Conservation (phyloP, 2,797 vertebrate species). For the Tokudaia muenninki region DNA sequence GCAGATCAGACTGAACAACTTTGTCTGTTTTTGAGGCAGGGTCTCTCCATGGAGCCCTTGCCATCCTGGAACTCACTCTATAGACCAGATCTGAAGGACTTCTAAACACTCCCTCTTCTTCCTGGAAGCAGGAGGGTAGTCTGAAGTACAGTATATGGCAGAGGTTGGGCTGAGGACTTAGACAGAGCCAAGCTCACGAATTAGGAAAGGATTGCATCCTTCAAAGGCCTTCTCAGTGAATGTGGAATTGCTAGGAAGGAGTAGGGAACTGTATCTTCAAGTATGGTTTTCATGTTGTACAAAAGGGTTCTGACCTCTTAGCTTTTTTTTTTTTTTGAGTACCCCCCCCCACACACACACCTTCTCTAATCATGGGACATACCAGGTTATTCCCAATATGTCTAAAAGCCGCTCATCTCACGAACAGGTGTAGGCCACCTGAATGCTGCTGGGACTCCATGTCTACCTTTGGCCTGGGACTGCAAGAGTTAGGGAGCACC, state of each 20-base stretch:
- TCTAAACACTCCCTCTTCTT: conserved; percentile 3
- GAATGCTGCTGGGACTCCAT: background rate
- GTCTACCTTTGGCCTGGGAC: background rate
- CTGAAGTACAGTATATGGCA: background rate
- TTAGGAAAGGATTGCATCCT: background rate
- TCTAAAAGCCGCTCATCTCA: background rate
- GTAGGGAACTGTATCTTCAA: background rate
- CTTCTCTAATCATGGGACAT: background rate
- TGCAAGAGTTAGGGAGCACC: too few species aligned
- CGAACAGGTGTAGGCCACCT: background rate
- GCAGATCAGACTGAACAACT: background rate
- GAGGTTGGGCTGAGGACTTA: background rate
- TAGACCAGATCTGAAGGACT: background rate
- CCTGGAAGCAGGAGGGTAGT: background rate
- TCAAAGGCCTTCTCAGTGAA: background rate
- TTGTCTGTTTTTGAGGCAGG: background rate
- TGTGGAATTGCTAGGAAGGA: background rate
- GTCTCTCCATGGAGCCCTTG: background rate
- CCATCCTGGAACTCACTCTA: background rate
- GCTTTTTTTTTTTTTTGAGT: background rate
- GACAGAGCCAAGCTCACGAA: background rate
- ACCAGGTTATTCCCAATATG: background rate
- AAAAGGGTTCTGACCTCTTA: background rate
- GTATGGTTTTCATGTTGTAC: background rate
- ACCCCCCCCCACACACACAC: rapidly evolving